phyloP scores from a whole-genome alignment of 2,113 vertebrate genomes.

The human (Homo sapiens) region GRCh38 chr3:67767501-67768000 shows the following conservation, averaged over 20 bases:
- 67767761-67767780: background rate
- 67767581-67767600: background rate
- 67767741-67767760: background rate
- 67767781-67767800: background rate
- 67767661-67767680: background rate
- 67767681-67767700: background rate
- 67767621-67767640: background rate
- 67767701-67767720: background rate
- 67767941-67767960: background rate
- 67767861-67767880: constrained; percentile 4
- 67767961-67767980: background rate
- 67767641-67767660: background rate
- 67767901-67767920: background rate
- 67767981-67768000: background rate
- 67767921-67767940: background rate
- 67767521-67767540: constrained; percentile 3
- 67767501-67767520: background rate
- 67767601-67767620: background rate
- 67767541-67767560: background rate
- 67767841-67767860: background rate
- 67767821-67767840: background rate
- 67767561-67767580: background rate
- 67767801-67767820: background rate
- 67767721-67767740: background rate
- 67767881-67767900: background rate